These are phyloP conservation scores for Cassiopea xamachana DNA, from an alignment of 30 jellyfish, hydroid and myxozoan genomes.

Conservation along the genomic window DNA sequence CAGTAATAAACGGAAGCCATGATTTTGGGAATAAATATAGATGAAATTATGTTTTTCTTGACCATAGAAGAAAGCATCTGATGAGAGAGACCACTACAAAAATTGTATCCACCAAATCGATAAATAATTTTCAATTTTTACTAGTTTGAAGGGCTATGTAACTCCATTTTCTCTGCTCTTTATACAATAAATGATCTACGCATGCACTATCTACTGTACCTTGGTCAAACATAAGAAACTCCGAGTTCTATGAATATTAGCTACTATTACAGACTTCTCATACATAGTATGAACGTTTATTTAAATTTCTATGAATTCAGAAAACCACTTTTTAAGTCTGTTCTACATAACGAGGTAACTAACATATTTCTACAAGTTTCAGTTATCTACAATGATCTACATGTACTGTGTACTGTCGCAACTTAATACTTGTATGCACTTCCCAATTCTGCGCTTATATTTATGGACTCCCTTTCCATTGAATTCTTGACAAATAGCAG, in stretches of 20 bases:
- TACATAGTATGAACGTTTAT: slow-evolving; percentile 45
- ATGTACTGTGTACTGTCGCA: not conserved
- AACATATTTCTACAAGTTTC: not conserved
- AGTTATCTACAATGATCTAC: not conserved
- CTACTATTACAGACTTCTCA: slow-evolving; percentile 10
- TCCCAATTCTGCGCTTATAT: not conserved
- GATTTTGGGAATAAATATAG: too few relatives aligned
- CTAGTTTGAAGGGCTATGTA: too few relatives aligned
- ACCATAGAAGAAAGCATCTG: too few relatives aligned
- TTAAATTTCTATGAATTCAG: slow-evolving; percentile 45
- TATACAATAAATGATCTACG: too few relatives aligned
- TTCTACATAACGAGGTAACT: slow-evolving; percentile 13
- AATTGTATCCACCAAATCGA: too few relatives aligned
- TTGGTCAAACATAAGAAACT: not conserved
- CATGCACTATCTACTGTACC: not conserved
- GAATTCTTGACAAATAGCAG: too few relatives aligned
- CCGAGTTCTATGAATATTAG: not conserved
- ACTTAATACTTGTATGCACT: not conserved
- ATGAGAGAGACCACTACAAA: too few relatives aligned
- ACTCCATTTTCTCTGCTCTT: too few relatives aligned
- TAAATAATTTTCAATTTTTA: too few relatives aligned
- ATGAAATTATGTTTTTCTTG: too few relatives aligned
- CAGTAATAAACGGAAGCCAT: too few relatives aligned
- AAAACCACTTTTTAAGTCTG: slow-evolving; percentile 12
- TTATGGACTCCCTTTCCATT: not conserved